Evolutionary conservation across 2,113 vertebrate genomes (phyloP), one percentile per base, ranked within the genome.

Genomic region (Bufo gargarizans): DNA sequence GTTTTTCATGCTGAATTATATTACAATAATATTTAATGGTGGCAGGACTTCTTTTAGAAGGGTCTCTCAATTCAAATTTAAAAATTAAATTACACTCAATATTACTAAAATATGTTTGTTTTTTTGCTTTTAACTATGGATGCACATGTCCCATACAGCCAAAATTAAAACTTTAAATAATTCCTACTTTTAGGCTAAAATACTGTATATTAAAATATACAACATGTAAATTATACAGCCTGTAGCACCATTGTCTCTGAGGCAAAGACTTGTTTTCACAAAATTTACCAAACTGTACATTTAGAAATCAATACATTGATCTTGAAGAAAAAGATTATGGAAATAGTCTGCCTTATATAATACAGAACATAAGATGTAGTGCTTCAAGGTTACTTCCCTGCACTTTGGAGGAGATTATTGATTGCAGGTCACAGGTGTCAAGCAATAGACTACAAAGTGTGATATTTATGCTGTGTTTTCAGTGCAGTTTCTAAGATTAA

Each of bases 301-400:
- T 63, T 47, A 43, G 50, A 87, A 80, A 87, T 87, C 86, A 81
- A 45, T 88, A 82, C 33, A 74, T 88, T n/a, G 78, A 88, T 80
- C 55, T n/a, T 58, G 45, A 9, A 47, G 78, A 74, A 55, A 71
- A 53, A 82, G 53, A 88, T 74, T 88, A 82, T 88, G 78, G 61
- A 82, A 88, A 88, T 88, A 74, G n/a, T 47, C 22, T 50, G 43
- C 55, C 61, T 72, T 49, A 72, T 55, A 69, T 71, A 6, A 81
- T 43, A 80, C 77, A 81, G 19, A 72, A 86, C 13, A 50, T 47
- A 77, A 88, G 74, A 82, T 82, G 50, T 80, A 61, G 50, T 82
- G 53, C 43, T 72, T 78, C 77, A 80, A 80, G 86, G 63, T 74
- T 72, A 59, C 45, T 82, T 43, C 61, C 19, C 43, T 43, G 22